These are phyloP conservation scores for Junco hyemalis DNA, from an alignment of 2,113 vertebrate genomes.

Conservation along the genomic window DNA sequence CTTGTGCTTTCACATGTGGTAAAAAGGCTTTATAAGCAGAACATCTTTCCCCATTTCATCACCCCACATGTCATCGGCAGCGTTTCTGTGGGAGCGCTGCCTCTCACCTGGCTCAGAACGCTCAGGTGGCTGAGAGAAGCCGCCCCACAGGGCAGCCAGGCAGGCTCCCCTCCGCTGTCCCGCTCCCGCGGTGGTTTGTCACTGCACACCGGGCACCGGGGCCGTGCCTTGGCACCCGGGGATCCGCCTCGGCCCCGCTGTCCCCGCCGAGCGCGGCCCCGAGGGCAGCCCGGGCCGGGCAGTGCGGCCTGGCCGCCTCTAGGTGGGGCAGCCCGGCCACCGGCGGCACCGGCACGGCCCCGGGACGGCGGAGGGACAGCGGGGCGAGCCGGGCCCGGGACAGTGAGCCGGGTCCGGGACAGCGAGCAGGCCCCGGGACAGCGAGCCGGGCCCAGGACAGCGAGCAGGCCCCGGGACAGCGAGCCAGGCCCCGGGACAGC, in stretches of 20 bases:
- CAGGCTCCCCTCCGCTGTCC: neutral
- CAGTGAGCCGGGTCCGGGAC: too few relatives aligned
- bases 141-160: neutral
- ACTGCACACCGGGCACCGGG: fast-evolving
- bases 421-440: too few relatives aligned
- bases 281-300: neutral
- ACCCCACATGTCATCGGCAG: fast-evolving
- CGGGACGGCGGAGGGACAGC: too few relatives aligned
- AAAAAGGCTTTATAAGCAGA: neutral
- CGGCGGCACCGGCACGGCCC: neutral
- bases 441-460: too few relatives aligned
- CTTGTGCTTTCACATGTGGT: neutral
- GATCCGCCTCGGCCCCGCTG: neutral
- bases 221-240: neutral
- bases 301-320: constrained; percentile 3
- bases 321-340: constrained; percentile 28
- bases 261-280: neutral
- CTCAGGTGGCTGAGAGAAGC: neutral
- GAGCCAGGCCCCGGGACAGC: too few relatives aligned
- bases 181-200: neutral
- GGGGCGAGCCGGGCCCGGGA: neutral
- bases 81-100: neutral
- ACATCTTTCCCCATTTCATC: neutral
- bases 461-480: too few relatives aligned
- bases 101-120: neutral